These are phyloP conservation scores for Lerema accius DNA, from an alignment of 1,140 invertebrate genomes.

Conservation along the genomic window DNA sequence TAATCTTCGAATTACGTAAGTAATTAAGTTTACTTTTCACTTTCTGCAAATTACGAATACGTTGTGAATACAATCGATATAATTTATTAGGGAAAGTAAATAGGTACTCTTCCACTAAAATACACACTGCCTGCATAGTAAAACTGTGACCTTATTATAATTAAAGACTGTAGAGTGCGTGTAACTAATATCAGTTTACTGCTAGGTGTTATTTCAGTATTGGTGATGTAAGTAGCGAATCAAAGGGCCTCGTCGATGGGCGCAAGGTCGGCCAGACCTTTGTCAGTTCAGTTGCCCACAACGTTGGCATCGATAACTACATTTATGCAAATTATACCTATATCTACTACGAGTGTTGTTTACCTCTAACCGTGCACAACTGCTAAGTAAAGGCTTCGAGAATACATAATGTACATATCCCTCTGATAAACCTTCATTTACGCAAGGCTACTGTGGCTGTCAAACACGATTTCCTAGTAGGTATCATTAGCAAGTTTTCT, in stretches of 20 bases:
- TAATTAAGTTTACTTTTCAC: too few species aligned
- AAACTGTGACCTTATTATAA: too few species aligned
- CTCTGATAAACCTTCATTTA: conserved; percentile 6
- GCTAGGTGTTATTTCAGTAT: conserved; percentile 30
- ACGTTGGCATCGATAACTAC: conserved; percentile 62
- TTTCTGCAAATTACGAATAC: too few species aligned
- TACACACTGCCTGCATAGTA: too few species aligned
- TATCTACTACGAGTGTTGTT: conserved; percentile 46
- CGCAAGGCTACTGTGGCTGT: conserved; percentile 19
- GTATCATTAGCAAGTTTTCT: conserved; percentile 15
- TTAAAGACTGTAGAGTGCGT: background rate
- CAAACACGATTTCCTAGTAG: conserved; percentile 24
- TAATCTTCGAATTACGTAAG: too few species aligned
- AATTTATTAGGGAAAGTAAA: too few species aligned
- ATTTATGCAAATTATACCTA: conserved; percentile 70
- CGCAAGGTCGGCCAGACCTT: conserved; percentile 67
- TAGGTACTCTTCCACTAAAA: too few species aligned
- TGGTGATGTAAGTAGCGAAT: conserved; percentile 57
- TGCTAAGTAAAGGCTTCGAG: conserved; percentile 4
- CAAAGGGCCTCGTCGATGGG: conserved; percentile 62
- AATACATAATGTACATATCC: conserved; percentile 2
- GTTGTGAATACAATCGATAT: too few species aligned
- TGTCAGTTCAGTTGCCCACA: conserved; percentile 53
- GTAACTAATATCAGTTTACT: conserved; percentile 12
- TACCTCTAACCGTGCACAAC: conserved; percentile 35